Evolutionary conservation across 1,140 invertebrate genomes (phyloP).

Genomic region (Argopecten irradians): DNA sequence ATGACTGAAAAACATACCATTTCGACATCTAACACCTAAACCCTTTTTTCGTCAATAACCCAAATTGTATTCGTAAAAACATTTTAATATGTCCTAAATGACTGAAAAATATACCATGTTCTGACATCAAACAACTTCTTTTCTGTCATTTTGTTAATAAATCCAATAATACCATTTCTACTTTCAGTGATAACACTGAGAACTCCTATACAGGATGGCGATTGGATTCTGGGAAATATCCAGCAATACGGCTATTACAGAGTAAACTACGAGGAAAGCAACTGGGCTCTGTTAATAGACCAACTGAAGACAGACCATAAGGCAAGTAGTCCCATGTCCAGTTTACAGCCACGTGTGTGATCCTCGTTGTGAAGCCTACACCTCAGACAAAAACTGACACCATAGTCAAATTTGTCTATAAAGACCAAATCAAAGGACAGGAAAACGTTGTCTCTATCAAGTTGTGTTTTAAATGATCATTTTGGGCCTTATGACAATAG

Average conservation of each 20-base stretch:
- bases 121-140: neutral
- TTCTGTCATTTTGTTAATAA: neutral
- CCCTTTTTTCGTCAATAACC: neutral
- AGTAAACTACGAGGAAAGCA: slow-evolving; percentile 88
- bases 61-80: too few species aligned
- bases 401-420: too few species aligned
- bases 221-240: slow-evolving; percentile 88
- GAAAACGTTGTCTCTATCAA: too few species aligned
- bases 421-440: neutral
- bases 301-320: slow-evolving; percentile 84
- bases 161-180: neutral
- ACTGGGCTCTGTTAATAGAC: slow-evolving; percentile 86
- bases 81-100: neutral
- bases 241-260: slow-evolving; percentile 92
- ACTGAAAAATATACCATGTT: neutral
- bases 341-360: neutral
- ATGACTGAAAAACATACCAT: neutral
- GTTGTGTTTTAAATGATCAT: neutral
- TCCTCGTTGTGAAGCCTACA: neutral
- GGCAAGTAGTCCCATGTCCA: too few species aligned
- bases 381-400: neutral
- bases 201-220: slow-evolving; percentile 59
- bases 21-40: neutral
- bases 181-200: neutral
- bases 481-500: neutral